phyloP scores from a whole-genome alignment of 2,888 invertebrate genomes.

The Iselma pallidipennis region DNA sequence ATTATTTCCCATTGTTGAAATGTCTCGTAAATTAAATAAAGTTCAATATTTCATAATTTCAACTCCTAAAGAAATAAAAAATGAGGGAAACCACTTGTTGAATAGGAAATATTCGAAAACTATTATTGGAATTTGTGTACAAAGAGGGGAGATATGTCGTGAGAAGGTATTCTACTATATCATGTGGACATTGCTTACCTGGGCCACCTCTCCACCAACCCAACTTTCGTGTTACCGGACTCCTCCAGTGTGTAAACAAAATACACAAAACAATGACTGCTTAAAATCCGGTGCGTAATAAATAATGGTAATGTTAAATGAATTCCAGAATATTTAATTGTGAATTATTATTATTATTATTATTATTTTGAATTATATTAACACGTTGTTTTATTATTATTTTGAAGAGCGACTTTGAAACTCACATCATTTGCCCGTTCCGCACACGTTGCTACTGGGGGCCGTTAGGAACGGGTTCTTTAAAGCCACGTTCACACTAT shows the following conservation, averaged over 20 bases:
- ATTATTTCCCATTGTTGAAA: neutral
- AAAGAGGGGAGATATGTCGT: neutral
- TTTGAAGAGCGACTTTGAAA: neutral
- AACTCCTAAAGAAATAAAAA: neutral
- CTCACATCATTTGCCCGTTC: neutral
- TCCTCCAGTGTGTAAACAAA: neutral
- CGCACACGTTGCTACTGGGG: constrained; percentile 8
- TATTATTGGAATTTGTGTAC: neutral
- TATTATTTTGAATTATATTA: neutral
- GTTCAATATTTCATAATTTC: neutral
- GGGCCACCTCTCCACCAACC: neutral
- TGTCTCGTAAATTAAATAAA: too few species aligned
- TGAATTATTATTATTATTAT: neutral
- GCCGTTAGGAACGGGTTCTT: constrained; percentile 32
- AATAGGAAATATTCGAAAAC: neutral
- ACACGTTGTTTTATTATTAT: neutral
- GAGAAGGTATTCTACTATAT: too few species aligned
- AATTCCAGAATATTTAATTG: too few species aligned
- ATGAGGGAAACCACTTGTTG: neutral
- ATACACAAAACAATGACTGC: neutral
- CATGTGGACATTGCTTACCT: neutral
- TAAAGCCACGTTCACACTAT: constrained; percentile 27
- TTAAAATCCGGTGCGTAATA: too few species aligned
- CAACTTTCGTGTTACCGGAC: neutral
- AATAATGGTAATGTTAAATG: too few species aligned